Percentiles rank a stretch among this genome's conserved stretches.
phyloP scores from a whole-genome alignment of 2,113 vertebrate species.

The Microcebus ravelobensis region DNA sequence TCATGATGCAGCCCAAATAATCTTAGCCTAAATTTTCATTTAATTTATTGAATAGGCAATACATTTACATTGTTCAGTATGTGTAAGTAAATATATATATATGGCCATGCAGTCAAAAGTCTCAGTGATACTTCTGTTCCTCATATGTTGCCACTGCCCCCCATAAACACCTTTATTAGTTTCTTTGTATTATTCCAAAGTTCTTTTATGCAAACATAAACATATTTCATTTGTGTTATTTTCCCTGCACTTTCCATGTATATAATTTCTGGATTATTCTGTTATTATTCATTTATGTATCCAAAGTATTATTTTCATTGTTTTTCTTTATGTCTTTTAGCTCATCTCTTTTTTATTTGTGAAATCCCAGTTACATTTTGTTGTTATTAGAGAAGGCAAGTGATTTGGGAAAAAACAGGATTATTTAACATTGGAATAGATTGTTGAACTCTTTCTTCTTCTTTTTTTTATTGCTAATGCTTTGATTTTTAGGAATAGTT shows the following conservation, averaged over 20 bases:
- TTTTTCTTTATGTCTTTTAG: neutral
- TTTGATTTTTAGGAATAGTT: conserved; percentile 34
- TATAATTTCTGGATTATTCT: neutral
- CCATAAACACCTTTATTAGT: neutral
- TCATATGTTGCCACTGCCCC: neutral
- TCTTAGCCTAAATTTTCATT: neutral
- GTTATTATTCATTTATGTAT: neutral
- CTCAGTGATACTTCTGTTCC: neutral
- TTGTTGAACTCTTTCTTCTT: neutral
- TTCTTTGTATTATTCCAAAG: neutral
- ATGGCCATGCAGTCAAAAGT: neutral
- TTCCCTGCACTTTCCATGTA: neutral
- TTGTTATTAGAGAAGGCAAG: neutral
- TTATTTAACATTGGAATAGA: neutral
- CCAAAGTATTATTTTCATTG: neutral
- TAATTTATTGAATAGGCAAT: neutral
- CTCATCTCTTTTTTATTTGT: conserved; percentile 38
- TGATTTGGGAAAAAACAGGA: conserved; percentile 19
- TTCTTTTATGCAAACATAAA: neutral
- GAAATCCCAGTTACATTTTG: neutral
- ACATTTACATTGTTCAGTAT: neutral
- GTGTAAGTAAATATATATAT: too few relatives aligned
- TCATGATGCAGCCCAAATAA: neutral
- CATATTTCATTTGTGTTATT: neutral
- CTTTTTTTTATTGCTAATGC: neutral